A percentile compares a stretch with the other conserved stretches of the same genome.
phyloP scores from a whole-genome alignment of 2,797 vertebrate species.

The Ceryle rudis region DNA sequence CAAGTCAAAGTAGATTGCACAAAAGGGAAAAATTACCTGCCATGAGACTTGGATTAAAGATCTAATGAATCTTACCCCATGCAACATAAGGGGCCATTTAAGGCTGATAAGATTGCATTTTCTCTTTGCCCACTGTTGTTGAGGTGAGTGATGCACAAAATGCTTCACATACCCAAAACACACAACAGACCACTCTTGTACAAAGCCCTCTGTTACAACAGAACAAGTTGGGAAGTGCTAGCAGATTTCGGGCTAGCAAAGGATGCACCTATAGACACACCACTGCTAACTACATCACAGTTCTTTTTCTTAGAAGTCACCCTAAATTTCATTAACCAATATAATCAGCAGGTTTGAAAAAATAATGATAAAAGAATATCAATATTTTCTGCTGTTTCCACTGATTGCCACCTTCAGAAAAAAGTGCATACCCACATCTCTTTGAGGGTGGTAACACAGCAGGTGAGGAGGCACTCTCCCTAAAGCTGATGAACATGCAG shows the following conservation, averaged over 20 bases:
- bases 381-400: not conserved
- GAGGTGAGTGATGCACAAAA: not conserved
- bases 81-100: not conserved
- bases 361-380: not conserved
- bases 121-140: not conserved
- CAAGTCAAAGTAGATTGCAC: not conserved
- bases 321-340: not conserved
- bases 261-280: not conserved
- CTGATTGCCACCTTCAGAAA: not conserved
- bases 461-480: not conserved
- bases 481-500: fast-evolving
- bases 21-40: not conserved
- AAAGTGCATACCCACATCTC: not conserved
- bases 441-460: not conserved
- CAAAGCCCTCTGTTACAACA: not conserved
- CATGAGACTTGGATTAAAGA: not conserved
- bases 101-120: not conserved
- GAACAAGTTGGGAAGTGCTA: not conserved
- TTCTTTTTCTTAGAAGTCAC: not conserved
- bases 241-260: not conserved
- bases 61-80: not conserved
- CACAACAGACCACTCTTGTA: not conserved
- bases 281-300: not conserved
- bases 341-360: not conserved
- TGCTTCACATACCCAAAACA: not conserved